Base-by-base conservation (phyloP, 2,113 vertebrate species). In the Phylloscopus whistleri region DNA sequence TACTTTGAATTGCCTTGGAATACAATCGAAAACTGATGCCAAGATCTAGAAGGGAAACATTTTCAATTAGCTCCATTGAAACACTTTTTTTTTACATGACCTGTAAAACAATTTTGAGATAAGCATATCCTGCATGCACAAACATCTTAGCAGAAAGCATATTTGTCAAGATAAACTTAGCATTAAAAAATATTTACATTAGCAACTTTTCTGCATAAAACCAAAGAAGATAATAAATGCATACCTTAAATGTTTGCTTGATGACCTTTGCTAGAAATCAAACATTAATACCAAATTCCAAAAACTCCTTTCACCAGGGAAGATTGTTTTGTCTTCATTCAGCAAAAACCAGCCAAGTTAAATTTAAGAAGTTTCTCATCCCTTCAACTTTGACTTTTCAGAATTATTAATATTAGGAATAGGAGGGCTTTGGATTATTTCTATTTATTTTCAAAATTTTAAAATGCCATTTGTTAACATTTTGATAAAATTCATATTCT, bases 21-120 rank as follows among this genome's bases (percentile, higher is more conserved):
- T 33, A 68, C 41, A 83, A 82, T 60, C 10, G 22, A 73, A 84
- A 95, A 49, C 14, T 23, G 89, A 75, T 58, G 81, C 70, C 80
- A 91, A 95, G 74, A 83, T 44, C 72, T 69, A 79, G 46, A 88
- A 92, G 51, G 72, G 79, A 96, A 96, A 76, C 51, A 88, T 90
- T 93, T 96, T 89, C 4, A 0, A 90, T 80, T 79, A 79, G 21
- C 22, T 95, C 30, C 3, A 26, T 58, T 89, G 84, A 95, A 95
- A 84, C 49, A 91, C 31, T 52, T 86, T 68, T 59, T 88, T 96
- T 86, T 72, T 39, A 72, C 53, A 51, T 52, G 76, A 92, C 46
- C 77, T 95, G 84, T 72, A 87, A 92, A 95, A 94, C 77, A 78
- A 93, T 91, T 95, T 83, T 70, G 62, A 93, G 95, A 94, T 93